Evolutionary conservation across 2,888 invertebrate species (phyloP).

Genomic region (Julus scanicus): DNA sequence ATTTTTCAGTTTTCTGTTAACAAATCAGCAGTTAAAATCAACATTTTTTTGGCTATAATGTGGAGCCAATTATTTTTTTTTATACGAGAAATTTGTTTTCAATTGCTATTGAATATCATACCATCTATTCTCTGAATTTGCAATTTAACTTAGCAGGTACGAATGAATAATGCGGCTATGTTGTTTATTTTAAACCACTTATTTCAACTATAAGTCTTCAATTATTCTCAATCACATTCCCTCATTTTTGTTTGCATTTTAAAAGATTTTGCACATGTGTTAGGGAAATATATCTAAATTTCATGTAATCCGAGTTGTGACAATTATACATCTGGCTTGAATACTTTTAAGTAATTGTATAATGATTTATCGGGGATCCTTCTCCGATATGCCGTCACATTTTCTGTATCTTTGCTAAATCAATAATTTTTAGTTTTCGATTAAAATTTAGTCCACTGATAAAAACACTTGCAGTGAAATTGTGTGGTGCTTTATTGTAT

Average conservation of each 20-base stretch:
- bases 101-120: not conserved
- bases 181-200: not conserved
- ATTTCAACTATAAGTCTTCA: not conserved
- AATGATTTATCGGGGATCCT: not conserved
- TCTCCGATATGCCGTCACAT: not conserved
- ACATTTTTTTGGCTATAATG: not conserved
- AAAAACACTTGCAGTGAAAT: not conserved
- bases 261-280: not conserved
- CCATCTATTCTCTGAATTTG: not conserved
- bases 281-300: not conserved
- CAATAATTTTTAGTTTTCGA: not conserved
- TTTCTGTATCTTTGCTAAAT: not conserved
- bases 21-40: not conserved
- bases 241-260: conserved; percentile 5
- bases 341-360: not conserved
- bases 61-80: not conserved
- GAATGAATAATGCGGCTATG: not conserved
- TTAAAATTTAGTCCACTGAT: not conserved
- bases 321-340: not conserved
- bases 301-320: not conserved
- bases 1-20: conserved; percentile 5
- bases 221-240: conserved; percentile 9
- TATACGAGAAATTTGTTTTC: not conserved
- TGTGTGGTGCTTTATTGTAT: not conserved
- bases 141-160: not conserved